These are phyloP conservation scores for Papilio xuthus DNA, from an alignment of 1,140 invertebrate species.

Conservation along the genomic window DNA sequence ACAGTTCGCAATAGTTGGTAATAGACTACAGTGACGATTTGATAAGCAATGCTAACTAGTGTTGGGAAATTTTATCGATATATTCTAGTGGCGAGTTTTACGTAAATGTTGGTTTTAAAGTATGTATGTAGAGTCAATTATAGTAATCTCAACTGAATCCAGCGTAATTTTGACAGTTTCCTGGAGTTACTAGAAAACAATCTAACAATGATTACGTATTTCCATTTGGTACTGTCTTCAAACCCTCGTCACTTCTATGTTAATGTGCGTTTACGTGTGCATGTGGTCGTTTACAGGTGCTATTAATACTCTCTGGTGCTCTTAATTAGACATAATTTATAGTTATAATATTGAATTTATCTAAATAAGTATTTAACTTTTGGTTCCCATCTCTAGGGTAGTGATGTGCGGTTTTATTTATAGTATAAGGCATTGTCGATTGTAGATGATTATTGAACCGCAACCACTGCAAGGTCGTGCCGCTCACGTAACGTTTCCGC, in stretches of 20 bases:
- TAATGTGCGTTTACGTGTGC: not conserved
- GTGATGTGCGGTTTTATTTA: conserved; percentile 11
- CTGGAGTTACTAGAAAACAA: not conserved
- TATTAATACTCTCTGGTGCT: too few relatives aligned
- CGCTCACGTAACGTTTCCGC: conserved; percentile 64
- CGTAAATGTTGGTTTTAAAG: too few relatives aligned
- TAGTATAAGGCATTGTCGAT: conserved; percentile 39
- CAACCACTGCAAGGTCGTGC: conserved; percentile 58
- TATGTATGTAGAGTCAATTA: too few relatives aligned
- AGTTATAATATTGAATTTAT: too few relatives aligned
- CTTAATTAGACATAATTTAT: too few relatives aligned
- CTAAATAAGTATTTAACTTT: not conserved
- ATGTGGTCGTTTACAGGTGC: not conserved
- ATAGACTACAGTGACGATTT: conserved; percentile 9
- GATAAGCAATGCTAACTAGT: not conserved
- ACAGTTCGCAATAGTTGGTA: not conserved
- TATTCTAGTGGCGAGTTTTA: not conserved
- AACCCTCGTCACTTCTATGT: not conserved
- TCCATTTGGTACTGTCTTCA: not conserved
- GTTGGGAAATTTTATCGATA: not conserved
- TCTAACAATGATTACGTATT: not conserved
- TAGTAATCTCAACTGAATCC: too few relatives aligned
- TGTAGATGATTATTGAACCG: conserved; percentile 52
- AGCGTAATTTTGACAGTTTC: not conserved
- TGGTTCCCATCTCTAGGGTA: not conserved